Conservation (phyloP, 2,113 vertebrate genomes). For the Sphyrna mokarran region DNA sequence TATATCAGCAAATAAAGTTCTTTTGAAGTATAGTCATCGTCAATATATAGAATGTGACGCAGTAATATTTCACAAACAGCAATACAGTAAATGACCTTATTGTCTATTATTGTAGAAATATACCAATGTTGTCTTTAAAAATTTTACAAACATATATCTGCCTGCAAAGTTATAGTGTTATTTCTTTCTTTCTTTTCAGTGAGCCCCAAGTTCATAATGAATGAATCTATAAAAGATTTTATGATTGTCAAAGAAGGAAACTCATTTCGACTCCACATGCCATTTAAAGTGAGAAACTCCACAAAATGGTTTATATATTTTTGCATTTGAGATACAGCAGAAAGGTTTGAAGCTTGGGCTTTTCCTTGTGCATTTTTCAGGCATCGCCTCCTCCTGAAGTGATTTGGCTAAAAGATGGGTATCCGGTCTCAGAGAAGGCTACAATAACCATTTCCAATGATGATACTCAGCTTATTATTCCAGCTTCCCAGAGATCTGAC, state of each 20-base stretch:
- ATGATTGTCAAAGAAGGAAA: constrained; percentile 71
- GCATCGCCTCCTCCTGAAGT: constrained; percentile 69
- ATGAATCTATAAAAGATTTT: constrained; percentile 61
- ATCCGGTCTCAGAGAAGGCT: constrained; percentile 58
- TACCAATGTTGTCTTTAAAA: neutral
- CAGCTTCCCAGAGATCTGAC: constrained; percentile 60
- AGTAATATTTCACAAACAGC: neutral
- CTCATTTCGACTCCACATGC: constrained; percentile 62
- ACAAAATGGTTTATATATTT: neutral
- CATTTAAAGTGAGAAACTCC: constrained; percentile 67
- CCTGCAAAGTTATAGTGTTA: neutral
- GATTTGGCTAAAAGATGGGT: constrained; percentile 76
- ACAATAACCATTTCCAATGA: constrained; percentile 58
- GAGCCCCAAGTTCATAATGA: constrained; percentile 64
- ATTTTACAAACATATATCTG: neutral
- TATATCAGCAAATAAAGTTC: neutral
- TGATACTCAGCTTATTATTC: constrained; percentile 70
- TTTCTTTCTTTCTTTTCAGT: constrained; percentile 53
- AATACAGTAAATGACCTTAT: neutral
- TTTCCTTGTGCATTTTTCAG: constrained; percentile 48
- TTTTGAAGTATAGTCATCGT: neutral
- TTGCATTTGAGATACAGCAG: neutral
- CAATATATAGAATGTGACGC: neutral
- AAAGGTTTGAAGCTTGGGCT: neutral
- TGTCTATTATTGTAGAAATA: neutral